Evolutionary conservation across 2,888 invertebrate species (phyloP), one percentile per base, ranked within the genome.

Genomic region (Leptinotarsa juncta): DNA sequence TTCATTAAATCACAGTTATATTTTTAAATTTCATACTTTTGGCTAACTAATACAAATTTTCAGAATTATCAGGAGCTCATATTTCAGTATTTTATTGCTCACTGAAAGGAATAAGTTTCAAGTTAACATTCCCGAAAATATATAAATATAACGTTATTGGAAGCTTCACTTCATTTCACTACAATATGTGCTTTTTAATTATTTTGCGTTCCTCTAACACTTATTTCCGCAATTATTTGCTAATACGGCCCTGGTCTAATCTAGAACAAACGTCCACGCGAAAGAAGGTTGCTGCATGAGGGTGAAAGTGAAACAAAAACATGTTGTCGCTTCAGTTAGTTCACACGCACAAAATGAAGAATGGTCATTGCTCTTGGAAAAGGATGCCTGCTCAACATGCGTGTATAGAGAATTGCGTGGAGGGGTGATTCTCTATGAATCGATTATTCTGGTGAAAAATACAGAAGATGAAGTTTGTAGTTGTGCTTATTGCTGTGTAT

Each of bases 321-420:
- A 66, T 48, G 5, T 23, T 20, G 71, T 50, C n/a, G 49, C 50
- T 10, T 67, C 32, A 60, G 1, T 20, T n/a, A 42, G 5, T 18
- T 55, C 26, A 49, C 55, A 50, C 16, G 15, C 65, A 57, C 55
- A 18, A 53, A 50, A 32, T 65, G 70, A 68, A 68, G 57, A 26
- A 73, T 73, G 70, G 74, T 74, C 76, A 66, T 72, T 74, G 74
- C 76, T 72, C 74, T 70, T 71, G 67, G 49, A 20, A 7, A 20
- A 62, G 10, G 53, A 67, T 62, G 66, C 67, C 68, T 60, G 49
- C 32, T 67, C 42, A 50, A 42, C 65, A 65, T 67, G 73, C 67
- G 70, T 74, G 73, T 60, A 67, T 70, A 48, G 23, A 14, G 20
- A 20, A 69, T 73, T 76, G 71, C 73, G 51, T 76, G 48, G 60